These are phyloP conservation scores for Pantelozetes paolii DNA, from an alignment of 2,888 invertebrate species.

Conservation along the genomic window DNA sequence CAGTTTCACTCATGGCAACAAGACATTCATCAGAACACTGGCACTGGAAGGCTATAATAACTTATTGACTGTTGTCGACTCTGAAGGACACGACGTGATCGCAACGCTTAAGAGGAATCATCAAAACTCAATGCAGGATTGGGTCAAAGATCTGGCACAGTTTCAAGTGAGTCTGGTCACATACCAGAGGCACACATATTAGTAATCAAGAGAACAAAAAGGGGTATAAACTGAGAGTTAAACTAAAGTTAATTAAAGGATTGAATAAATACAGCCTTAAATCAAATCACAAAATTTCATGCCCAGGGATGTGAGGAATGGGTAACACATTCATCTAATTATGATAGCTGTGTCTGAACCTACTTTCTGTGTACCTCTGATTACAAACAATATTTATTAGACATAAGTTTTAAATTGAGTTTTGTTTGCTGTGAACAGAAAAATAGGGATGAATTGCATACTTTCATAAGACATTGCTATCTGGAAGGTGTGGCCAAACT, in stretches of 20 bases:
- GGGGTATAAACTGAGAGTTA: no score
- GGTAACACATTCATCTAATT: no score
- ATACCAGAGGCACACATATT: no score
- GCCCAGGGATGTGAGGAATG: no score
- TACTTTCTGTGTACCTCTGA: neutral
- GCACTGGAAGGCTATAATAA: constrained; percentile 81
- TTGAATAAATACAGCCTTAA: no score
- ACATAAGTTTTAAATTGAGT: no score
- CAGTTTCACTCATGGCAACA: constrained; percentile 44
- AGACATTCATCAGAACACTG: constrained; percentile 57
- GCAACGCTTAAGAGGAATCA: constrained; percentile 40
- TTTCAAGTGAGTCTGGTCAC: constrained; percentile 58
- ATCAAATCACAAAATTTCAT: no score
- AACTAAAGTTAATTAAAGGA: no score
- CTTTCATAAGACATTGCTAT: constrained; percentile 45
- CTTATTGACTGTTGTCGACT: constrained; percentile 69
- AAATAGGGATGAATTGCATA: constrained; percentile 46
- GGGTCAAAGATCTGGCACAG: constrained; percentile 67
- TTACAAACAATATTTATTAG: neutral
- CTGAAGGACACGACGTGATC: constrained; percentile 61
- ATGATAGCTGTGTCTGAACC: no score
- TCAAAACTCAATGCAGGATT: constrained; percentile 56
- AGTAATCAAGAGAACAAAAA: no score
- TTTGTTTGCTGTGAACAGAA: constrained; percentile 39
- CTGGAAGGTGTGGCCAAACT: constrained; percentile 44